Conservation (phyloP, 2,797 vertebrate genomes). For the Ibycter americanus region DNA sequence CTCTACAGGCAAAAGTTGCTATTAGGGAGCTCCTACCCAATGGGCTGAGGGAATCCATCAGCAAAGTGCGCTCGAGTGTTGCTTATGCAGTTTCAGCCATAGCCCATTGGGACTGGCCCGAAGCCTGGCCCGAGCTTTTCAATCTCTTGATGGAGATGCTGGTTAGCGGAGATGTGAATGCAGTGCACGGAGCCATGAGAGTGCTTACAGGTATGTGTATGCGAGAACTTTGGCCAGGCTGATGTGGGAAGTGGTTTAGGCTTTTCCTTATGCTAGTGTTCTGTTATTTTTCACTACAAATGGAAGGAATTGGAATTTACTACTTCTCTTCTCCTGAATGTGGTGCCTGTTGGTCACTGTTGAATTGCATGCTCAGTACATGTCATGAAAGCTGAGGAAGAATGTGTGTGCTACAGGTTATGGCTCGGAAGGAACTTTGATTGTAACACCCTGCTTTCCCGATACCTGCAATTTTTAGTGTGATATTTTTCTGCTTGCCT, state of each 20-base stretch:
- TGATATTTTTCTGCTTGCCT: not conserved
- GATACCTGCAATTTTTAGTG: not conserved
- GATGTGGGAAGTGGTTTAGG: rapidly evolving
- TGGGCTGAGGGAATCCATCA: slow-evolving; percentile 93
- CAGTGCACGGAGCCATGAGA: slow-evolving; percentile 97
- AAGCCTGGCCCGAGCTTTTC: slow-evolving; percentile 98
- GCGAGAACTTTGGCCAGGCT: not conserved
- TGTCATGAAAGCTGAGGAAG: not conserved
- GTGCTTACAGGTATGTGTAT: slow-evolving; percentile 90
- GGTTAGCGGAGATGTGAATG: slow-evolving; percentile 93
- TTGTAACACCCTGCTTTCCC: not conserved
- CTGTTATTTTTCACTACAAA: not conserved
- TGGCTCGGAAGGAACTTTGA: not conserved
- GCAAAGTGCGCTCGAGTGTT: slow-evolving; percentile 97
- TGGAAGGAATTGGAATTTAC: not conserved
- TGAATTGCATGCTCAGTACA: not conserved
- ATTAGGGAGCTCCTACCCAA: slow-evolving; percentile 91
- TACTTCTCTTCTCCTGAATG: not conserved
- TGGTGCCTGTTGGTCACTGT: rapidly evolving
- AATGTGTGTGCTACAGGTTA: not conserved
- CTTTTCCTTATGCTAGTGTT: rapidly evolving
- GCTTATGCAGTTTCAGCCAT: slow-evolving; percentile 97
- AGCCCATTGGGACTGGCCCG: slow-evolving; percentile 99
- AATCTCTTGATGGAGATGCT: slow-evolving; percentile 98
- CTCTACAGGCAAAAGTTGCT: slow-evolving; percentile 90